A percentile compares a stretch with the other conserved stretches of the same genome.
These are phyloP conservation scores for Myotis brandtii DNA, from an alignment of 2,113 vertebrate genomes.

Conservation along the genomic window DNA sequence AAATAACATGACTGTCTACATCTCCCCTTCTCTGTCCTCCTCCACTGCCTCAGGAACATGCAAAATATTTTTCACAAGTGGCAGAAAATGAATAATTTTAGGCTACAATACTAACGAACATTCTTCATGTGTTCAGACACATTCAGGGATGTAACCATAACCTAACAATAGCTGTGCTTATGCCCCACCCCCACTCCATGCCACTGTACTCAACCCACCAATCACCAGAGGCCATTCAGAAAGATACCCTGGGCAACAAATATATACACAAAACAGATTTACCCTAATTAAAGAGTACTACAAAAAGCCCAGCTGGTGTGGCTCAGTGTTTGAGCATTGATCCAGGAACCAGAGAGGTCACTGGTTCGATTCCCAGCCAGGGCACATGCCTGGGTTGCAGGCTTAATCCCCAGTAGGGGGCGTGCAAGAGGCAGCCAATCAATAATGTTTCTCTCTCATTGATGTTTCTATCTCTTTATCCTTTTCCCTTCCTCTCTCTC, in stretches of 20 bases:
- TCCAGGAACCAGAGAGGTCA: too few species aligned
- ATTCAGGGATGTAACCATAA: not conserved
- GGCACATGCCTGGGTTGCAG: too few species aligned
- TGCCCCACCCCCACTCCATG: not conserved
- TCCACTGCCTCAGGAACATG: not conserved
- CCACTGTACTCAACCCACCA: not conserved
- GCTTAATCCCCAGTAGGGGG: too few species aligned
- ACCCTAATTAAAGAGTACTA: not conserved
- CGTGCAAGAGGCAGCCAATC: too few species aligned
- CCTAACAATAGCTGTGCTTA: not conserved
- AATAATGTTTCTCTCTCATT: too few species aligned
- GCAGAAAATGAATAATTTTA: not conserved
- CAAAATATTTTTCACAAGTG: not conserved
- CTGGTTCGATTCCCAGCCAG: too few species aligned
- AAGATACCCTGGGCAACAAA: not conserved
- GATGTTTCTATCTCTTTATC: too few species aligned
- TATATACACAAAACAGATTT: not conserved
- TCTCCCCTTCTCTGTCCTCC: not conserved
- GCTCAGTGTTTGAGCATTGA: too few species aligned
- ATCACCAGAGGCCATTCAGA: not conserved
- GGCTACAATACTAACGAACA: not conserved
- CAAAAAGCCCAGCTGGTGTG: too few species aligned
- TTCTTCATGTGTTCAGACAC: not conserved
- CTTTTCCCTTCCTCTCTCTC: too few species aligned
- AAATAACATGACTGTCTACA: not conserved